phyloP scores from a whole-genome alignment of 2,113 vertebrate genomes.

The Embiotoca jacksoni region DNA sequence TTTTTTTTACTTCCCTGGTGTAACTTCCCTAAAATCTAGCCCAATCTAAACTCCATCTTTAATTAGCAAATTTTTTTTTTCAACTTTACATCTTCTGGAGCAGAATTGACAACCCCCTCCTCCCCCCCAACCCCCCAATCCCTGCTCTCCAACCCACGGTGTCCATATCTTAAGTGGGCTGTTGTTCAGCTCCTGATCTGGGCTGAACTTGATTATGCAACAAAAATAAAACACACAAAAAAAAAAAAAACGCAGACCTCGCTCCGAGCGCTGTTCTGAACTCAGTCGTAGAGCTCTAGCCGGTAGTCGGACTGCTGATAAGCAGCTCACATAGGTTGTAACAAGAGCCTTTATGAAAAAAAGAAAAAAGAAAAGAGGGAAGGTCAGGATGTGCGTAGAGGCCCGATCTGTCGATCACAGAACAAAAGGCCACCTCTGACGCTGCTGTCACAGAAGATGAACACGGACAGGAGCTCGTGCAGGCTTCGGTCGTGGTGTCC shows the following conservation, averaged over 20 bases:
- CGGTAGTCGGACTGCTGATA: conserved; percentile 25
- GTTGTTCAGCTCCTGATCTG: conserved; percentile 56
- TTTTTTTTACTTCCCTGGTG: not conserved
- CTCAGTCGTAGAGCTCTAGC: conserved; percentile 26
- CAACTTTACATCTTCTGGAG: not conserved
- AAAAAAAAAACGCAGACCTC: conserved; percentile 57
- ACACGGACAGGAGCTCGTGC: too few relatives aligned
- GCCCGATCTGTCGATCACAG: not conserved
- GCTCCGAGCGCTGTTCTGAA: conserved; percentile 51
- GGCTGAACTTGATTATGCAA: conserved; percentile 81
- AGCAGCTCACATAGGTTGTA: conserved; percentile 3
- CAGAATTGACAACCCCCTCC: conserved; percentile 14
- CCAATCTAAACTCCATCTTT: not conserved
- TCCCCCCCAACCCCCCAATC: not conserved
- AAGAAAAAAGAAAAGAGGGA: not conserved
- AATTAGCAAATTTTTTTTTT: not conserved
- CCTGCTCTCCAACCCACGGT: conserved; percentile 33
- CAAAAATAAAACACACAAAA: not conserved
- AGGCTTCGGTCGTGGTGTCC: too few relatives aligned
- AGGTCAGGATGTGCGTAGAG: not conserved
- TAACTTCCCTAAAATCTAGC: not conserved
- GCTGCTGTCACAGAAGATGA: not conserved
- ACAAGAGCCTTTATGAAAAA: conserved; percentile 1
- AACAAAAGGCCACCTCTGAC: not conserved
- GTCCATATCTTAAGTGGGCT: conserved; percentile 66